Percentiles rank a stretch among this genome's conserved stretches.
These are phyloP conservation scores for Phoenicopterus ruber DNA, from an alignment of 2,113 vertebrate genomes.

Conservation along the genomic window DNA sequence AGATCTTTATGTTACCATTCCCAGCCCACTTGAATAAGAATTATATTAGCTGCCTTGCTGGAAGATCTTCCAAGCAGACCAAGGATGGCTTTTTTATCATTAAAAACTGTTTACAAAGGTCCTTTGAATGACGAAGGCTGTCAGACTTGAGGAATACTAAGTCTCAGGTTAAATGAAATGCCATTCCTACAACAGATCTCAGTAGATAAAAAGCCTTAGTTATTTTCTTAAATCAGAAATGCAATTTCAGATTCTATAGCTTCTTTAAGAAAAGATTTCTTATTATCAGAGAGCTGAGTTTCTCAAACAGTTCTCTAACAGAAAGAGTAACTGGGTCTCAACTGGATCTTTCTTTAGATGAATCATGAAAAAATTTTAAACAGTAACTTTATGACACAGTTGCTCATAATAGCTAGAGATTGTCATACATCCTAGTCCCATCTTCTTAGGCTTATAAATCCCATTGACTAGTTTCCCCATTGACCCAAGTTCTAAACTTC, in stretches of 20 bases:
- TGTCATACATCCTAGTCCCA: neutral
- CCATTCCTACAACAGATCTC: neutral
- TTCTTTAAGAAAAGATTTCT: neutral
- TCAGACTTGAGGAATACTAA: neutral
- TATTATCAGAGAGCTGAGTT: neutral
- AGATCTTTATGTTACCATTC: neutral
- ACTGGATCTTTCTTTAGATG: neutral
- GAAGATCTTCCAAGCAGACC: neutral
- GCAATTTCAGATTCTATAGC: neutral
- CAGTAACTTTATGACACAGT: neutral
- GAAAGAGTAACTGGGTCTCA: neutral
- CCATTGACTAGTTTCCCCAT: neutral
- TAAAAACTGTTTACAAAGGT: neutral
- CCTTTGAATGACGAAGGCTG: neutral
- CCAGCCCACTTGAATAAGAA: neutral
- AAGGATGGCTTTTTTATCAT: neutral
- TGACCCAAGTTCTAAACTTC: neutral
- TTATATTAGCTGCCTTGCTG: neutral
- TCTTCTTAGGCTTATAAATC: neutral
- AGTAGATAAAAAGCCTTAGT: neutral
- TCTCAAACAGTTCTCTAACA: neutral
- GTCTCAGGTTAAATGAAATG: neutral
- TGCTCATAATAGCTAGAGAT: neutral
- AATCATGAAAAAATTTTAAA: neutral
- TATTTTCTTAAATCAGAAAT: neutral